These are phyloP conservation scores for Barnardius zonarius DNA, from an alignment of 2,113 vertebrate genomes.

Conservation along the genomic window DNA sequence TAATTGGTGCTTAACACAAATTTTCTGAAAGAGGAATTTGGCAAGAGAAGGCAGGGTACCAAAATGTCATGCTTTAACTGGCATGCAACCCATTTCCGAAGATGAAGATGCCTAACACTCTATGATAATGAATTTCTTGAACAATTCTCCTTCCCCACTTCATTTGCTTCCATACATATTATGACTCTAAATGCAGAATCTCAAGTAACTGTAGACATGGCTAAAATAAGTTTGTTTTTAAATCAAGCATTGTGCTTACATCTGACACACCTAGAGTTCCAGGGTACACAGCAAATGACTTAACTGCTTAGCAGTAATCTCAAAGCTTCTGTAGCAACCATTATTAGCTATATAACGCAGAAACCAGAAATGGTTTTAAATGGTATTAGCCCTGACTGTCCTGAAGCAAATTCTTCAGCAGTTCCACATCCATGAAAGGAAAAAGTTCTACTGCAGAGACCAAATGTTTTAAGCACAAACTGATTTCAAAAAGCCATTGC, in stretches of 20 bases:
- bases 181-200: background rate
- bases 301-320: background rate
- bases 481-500: background rate
- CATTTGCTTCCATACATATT: background rate
- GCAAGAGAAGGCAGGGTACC: background rate
- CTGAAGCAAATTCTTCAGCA: background rate
- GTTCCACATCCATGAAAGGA: background rate
- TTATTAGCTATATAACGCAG: background rate
- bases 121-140: background rate
- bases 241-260: background rate
- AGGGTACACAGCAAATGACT: background rate
- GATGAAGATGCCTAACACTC: background rate
- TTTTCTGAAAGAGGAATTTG: background rate
- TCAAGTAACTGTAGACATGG: no score
- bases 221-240: background rate
- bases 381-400: background rate
- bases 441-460: background rate
- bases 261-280: background rate
- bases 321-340: background rate
- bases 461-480: background rate
- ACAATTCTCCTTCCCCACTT: background rate
- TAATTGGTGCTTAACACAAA: background rate
- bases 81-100: background rate
- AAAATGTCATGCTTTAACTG: background rate
- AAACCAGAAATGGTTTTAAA: background rate